Evolutionary conservation across 1,140 invertebrate genomes (phyloP).

Genomic region (Dinoponera quadriceps): DNA sequence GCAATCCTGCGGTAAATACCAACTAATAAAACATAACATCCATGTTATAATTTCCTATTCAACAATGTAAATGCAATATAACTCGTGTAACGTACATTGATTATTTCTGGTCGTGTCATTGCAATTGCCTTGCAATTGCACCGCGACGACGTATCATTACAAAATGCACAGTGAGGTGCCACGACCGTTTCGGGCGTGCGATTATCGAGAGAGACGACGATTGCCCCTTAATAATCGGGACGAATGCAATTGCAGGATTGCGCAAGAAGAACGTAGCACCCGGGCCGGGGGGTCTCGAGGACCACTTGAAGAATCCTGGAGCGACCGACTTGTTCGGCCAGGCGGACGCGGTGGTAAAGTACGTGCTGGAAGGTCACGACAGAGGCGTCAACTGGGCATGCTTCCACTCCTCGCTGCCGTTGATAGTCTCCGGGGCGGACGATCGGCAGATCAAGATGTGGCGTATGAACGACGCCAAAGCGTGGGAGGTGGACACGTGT

Average conservation of each 20-base stretch:
- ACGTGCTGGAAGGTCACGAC: constrained; percentile 98
- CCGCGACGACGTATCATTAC: too few species aligned
- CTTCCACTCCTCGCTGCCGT: constrained; percentile 97
- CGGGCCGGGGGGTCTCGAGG: constrained; percentile 95
- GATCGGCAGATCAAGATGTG: constrained; percentile 99
- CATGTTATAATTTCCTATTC: too few species aligned
- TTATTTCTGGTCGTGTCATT: too few species aligned
- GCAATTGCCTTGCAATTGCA: too few species aligned
- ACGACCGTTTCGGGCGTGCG: neutral
- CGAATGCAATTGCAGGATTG: constrained; percentile 86
- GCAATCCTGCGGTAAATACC: too few species aligned
- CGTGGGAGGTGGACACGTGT: constrained; percentile 99
- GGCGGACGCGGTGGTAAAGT: constrained; percentile 98
- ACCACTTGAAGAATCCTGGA: constrained; percentile 94
- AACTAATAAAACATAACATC: too few species aligned
- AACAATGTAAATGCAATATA: too few species aligned
- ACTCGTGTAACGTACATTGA: too few species aligned
- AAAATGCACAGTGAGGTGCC: neutral
- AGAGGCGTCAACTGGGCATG: constrained; percentile 99
- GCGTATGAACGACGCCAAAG: constrained; percentile 99
- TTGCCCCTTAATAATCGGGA: neutral
- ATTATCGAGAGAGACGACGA: neutral
- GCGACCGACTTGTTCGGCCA: constrained; percentile 98
- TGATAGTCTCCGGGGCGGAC: constrained; percentile 99
- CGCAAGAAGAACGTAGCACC: constrained; percentile 99